These are phyloP conservation scores for Nemotelus pantherinus DNA, from an alignment of 2,888 invertebrate species.

Conservation along the genomic window DNA sequence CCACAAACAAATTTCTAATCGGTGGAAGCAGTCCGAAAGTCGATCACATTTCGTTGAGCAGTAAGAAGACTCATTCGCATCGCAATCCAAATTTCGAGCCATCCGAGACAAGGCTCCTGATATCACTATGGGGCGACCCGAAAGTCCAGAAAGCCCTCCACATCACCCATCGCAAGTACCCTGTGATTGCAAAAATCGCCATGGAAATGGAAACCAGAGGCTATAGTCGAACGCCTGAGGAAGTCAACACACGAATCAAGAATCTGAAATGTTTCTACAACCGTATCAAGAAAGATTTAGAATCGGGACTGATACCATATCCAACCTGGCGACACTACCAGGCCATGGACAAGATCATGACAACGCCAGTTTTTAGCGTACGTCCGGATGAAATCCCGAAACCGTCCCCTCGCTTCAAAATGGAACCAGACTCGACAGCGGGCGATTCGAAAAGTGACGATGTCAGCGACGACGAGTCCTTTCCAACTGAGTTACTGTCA, in stretches of 20 bases:
- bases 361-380: slow-evolving; percentile 64
- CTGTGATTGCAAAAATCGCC: slow-evolving; percentile 69
- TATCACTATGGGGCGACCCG: slow-evolving; percentile 71
- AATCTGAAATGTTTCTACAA: slow-evolving; percentile 71
- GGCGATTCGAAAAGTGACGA: slow-evolving; percentile 49
- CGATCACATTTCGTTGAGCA: not conserved
- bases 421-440: slow-evolving; percentile 54
- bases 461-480: slow-evolving; percentile 40
- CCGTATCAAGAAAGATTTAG: slow-evolving; percentile 69
- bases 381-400: slow-evolving; percentile 63
- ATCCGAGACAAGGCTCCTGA: slow-evolving; percentile 70
- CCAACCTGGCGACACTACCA: slow-evolving; percentile 70
- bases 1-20: slow-evolving; percentile 58
- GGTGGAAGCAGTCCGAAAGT: slow-evolving; percentile 46
- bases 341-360: slow-evolving; percentile 70
- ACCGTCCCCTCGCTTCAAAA: slow-evolving; percentile 61
- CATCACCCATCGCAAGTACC: slow-evolving; percentile 70
- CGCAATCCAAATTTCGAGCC: slow-evolving; percentile 71
- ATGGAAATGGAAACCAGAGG: slow-evolving; percentile 70
- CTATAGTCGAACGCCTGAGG: slow-evolving; percentile 69
- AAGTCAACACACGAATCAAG: slow-evolving; percentile 70
- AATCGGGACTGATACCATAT: slow-evolving; percentile 66
- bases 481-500: slow-evolving; percentile 45
- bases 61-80: slow-evolving; percentile 52
- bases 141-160: slow-evolving; percentile 69